Base-by-base conservation (phyloP, 2,797 vertebrate species). In the Botia almorhae region DNA sequence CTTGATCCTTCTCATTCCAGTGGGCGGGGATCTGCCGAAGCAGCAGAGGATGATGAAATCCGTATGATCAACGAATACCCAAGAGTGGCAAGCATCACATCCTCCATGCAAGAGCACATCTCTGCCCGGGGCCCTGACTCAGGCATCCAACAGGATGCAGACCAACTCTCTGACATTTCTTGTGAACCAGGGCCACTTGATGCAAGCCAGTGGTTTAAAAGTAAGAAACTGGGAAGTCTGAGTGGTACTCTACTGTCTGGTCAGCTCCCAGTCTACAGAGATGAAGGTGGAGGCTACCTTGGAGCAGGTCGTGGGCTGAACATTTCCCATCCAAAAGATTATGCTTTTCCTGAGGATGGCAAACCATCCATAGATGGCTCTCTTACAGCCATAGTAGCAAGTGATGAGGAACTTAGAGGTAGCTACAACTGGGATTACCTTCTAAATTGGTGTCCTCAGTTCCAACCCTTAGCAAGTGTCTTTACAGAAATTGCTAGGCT, bases 401-500 rank as follows among this genome's bases (percentile, higher is more conserved):
- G 97, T 0, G 98, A 99, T 0, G 98, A 99, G 88, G 98, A 99
- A 93, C 95, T 99, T 23, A 94, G 98, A 0, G 98, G 98, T 82
- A 99, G 98, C 93, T 99, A 99, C 88, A 99, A 98, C 93, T 99
- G 98, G 98, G 98, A 99, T 90, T 99, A 99, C 85, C 93, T 99
- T 78, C 95, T 99, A 76, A 98, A 98, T 91, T 99, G 98, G 98
- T 98, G 98, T 87, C 98, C 98, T 69, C 98, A 98, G 92, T 99
- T 98, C 92, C 98, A 99, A 88, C 98, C 98, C 0, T 90, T 99
- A 84, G 98, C 98, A 67, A 98, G 96, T 0, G 97, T 99, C 87
- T 99, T 99, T 91, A 99, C 98, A 0, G 98, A 99, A 90, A 99
- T 99, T 0, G 98, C 97, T 7, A 94, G 97, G 80, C 94, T 99